Percentiles rank a stretch among this genome's conserved stretches.
phyloP scores from a whole-genome alignment of 2,888 invertebrate genomes.

The Drosophila fungiperda region DNA sequence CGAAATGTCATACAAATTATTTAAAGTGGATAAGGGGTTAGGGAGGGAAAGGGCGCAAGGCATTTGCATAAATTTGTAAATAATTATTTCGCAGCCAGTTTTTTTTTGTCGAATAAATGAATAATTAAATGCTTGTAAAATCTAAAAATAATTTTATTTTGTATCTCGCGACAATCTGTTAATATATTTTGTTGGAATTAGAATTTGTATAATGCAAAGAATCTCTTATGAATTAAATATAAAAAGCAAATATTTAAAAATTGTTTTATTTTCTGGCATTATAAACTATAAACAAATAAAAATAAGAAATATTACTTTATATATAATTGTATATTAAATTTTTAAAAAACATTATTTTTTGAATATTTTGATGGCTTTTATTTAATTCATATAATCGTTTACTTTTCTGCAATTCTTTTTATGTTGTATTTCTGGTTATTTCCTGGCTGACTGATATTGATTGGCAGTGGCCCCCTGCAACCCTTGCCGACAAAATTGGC shows the following conservation, averaged over 20 bases:
- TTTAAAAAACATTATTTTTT: not conserved
- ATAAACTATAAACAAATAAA: not conserved
- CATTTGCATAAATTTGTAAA: slow-evolving; percentile 40
- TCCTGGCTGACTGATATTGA: slow-evolving; percentile 7
- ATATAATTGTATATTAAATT: not conserved
- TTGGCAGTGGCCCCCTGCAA: not conserved
- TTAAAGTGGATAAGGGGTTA: not conserved
- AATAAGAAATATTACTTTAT: not conserved
- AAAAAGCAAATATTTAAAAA: not conserved
- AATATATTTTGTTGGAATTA: not conserved
- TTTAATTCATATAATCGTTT: not conserved
- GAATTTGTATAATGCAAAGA: not conserved
- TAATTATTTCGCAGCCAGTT: not conserved
- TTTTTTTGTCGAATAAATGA: not conserved
- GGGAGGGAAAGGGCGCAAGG: not conserved
- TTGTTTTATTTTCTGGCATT: not conserved
- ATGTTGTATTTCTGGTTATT: not conserved
- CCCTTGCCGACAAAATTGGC: slow-evolving; percentile 17
- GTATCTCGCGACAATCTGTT: not conserved
- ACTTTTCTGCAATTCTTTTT: not conserved
- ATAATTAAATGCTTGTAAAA: not conserved
- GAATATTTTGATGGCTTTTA: not conserved
- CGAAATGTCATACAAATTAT: not conserved
- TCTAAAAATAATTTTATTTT: not conserved
- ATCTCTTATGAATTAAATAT: not conserved